phyloP scores from a whole-genome alignment of 2,888 invertebrate genomes.

The Ormyrus nitidulus region DNA sequence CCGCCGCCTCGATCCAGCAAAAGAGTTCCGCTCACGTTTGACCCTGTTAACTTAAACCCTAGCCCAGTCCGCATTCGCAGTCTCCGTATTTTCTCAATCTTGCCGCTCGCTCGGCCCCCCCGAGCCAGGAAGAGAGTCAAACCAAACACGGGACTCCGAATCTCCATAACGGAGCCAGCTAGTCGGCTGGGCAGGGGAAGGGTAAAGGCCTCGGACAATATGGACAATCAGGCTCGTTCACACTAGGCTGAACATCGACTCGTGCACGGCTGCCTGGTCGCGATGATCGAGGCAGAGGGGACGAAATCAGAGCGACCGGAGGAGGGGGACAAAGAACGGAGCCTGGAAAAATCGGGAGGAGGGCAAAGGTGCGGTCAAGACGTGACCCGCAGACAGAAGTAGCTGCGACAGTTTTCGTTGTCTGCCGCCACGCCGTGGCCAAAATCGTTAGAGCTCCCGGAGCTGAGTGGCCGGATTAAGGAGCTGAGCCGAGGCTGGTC shows the following conservation, averaged over 20 bases:
- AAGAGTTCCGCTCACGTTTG: no score
- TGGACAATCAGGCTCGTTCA: slow-evolving; percentile 73
- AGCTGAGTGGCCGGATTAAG: neutral
- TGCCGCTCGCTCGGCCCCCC: no score
- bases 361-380: slow-evolving; percentile 71
- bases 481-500: neutral
- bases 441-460: slow-evolving; percentile 53
- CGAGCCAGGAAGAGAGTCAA: no score
- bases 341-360: slow-evolving; percentile 51
- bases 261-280: neutral
- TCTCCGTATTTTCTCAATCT: no score
- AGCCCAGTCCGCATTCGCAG: no score
- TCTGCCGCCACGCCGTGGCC: slow-evolving; percentile 53
- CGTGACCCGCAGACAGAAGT: slow-evolving; percentile 72
- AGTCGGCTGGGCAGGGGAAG: neutral
- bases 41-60: no score
- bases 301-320: neutral
- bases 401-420: slow-evolving; percentile 71
- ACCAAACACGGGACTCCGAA: slow-evolving; percentile 60
- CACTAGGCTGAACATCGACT: slow-evolving; percentile 66
- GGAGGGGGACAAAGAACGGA: slow-evolving; percentile 7
- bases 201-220: slow-evolving; percentile 67
- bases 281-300: no score
- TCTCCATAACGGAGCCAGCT: slow-evolving; percentile 65
- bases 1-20: no score